Evolutionary conservation across 2,888 invertebrate species (phyloP), one percentile per base, ranked within the genome.

Genomic region (Ormyrus nitidulus): DNA sequence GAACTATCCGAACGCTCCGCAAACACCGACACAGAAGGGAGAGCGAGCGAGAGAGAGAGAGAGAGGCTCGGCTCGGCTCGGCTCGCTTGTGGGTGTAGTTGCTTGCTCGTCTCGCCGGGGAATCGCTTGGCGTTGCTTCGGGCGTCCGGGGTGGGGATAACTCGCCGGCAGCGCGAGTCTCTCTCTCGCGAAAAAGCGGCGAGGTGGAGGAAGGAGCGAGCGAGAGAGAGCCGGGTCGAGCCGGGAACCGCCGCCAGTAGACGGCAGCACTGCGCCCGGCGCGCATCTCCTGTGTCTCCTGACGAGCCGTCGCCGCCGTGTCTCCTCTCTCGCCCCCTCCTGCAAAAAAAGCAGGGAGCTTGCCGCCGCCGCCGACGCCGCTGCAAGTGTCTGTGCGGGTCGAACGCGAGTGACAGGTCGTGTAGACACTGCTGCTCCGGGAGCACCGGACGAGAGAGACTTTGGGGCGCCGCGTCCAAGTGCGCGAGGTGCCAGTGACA

Each of bases 241-340:
- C 82, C 73, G 59, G 62, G 65, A 44, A 78, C 72, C 53, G 79
- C 68, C 56, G 83, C 90, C 90, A 90, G 90, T 90, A 90, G 90
- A 87, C 89, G 90, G 90, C 90, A 90, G 90, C 90, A 90, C 90
- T 89, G 90, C 89, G 89, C 87, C 86, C 87, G 86, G 89, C 87
- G 89, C 88, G 89, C 88, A 88, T 88, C 90, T 88, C 87, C 68
- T 65, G 65, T 66, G 11, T 44, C 34, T 34, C 34, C 34, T 34
- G 34, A 34, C 34, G 34, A 34, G 34, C 34, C 34, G 34, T 34
- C 34, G 34, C 34, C 56, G 53, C 70, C 56, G 19, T 54, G 62
- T 34, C 34, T 34, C 11, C 54, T 44, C 44, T 61, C 68, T n/a
- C n/a, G 54, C 46, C 7, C 46, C 13, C 56, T 54, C 34, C 34